Evolutionary conservation across 2,797 vertebrate species (phyloP), one percentile per base, ranked within the genome.

Genomic region (Gephyroberyx darwinii): DNA sequence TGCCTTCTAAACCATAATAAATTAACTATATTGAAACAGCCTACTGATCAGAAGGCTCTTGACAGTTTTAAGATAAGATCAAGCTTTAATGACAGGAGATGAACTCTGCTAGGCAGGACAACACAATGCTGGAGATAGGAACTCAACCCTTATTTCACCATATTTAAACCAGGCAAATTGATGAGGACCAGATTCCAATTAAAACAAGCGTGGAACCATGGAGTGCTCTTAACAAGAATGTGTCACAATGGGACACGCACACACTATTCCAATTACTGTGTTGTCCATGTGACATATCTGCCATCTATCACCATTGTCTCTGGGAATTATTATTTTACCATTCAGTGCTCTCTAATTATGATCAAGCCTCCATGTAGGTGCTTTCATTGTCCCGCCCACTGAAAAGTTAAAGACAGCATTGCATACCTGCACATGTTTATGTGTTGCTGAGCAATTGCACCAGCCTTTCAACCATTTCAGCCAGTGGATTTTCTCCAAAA

Each of bases 271-370:
- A 79, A 78, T 85, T 84, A 69, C 55, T 60, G 65, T 63, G 51
- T 74, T 65, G 71, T 64, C 37, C 55, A 26, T 77, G 62, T 41
- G 65, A 73, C 55, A 3, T 70, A 6, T 7, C 33, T 9, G 48
- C 88, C 72, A 69, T 85, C 71, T 33, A 50, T 57, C 75, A 65
- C 66, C 59, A 68, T 68, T 82, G 79, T 80, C 66, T 73, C 41
- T n/a, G 54, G 56, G 64, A 75, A 65, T 63, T 74, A 57, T 77
- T 78, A 82, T 84, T 80, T 83, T 81, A 75, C 78, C n/a, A 77
- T 64, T 68, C 68, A 82, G 61, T 82, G 71, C 68, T 70, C 76
- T 82, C 62, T 86, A 82, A 89, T 89, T 85, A 86, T 64, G 69
- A 82, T 48, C 4, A 39, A 43, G 65, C 35, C 47, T 26, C 45